These are phyloP conservation scores for Zeus faber DNA, from an alignment of 2,113 vertebrate genomes.

Conservation along the genomic window DNA sequence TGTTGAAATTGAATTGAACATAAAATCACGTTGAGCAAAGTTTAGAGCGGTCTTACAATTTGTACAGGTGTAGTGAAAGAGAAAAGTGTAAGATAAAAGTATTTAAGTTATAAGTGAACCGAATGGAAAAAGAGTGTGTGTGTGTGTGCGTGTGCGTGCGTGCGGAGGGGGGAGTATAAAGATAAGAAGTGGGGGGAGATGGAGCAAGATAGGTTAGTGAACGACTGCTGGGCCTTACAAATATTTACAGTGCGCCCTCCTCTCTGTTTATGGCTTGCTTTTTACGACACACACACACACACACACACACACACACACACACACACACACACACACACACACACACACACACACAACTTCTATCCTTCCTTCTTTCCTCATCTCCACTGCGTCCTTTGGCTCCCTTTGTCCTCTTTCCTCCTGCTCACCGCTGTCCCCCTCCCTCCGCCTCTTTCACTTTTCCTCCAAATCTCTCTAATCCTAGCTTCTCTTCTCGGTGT, in stretches of 20 bases:
- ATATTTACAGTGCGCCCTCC: slow-evolving; percentile 54
- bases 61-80: too few species aligned
- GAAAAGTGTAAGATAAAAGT: background rate
- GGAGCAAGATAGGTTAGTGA: slow-evolving; percentile 1
- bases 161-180: background rate
- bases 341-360: background rate
- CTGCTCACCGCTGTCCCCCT: background rate
- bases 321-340: background rate
- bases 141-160: background rate
- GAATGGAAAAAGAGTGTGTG: background rate
- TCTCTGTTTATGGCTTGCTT: slow-evolving; percentile 53
- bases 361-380: background rate
- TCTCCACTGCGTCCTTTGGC: background rate
- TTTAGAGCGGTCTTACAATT: background rate
- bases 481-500: background rate
- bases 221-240: slow-evolving; percentile 36
- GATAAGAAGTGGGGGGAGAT: background rate
- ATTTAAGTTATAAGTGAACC: background rate
- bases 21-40: too few species aligned
- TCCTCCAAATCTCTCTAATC: background rate
- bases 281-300: slow-evolving; percentile 8
- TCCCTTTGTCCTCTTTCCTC: background rate
- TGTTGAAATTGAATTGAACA: too few species aligned
- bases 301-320: too few species aligned
- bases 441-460: slow-evolving; percentile 8